Evolutionary conservation across 1,140 invertebrate genomes (phyloP), one percentile per base, ranked within the genome.

Genomic region (Neelides sp.): DNA sequence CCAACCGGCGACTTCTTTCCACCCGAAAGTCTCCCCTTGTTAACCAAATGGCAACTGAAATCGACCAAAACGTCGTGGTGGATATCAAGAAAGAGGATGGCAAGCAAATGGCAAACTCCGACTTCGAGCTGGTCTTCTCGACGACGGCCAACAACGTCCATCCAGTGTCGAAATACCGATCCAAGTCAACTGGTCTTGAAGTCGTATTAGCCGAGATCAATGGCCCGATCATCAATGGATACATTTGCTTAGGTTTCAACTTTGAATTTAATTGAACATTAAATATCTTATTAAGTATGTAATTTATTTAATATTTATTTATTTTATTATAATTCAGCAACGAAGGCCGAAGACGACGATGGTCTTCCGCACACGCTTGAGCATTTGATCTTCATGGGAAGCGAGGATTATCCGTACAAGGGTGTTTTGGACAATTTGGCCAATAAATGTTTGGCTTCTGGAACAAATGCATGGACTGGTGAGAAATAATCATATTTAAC

Each of bases 361-460:
- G 90, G 90, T 3, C 65, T 94, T 32, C 89, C 89, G 1, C 89
- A 94, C 64, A 93, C 89, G 12, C 69, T 94, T 65, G 89, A 94
- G 64, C 90, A 95, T 70, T 73, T 94, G 5, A 78, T 94, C 17
- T 94, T 94, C 68, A 70, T 94, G 63, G 90, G 90, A 1, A 90
- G 85, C 64, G 78, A 91, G 66, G 73, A 82, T 0, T 93, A 89
- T 69, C 91, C 89, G 0, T 93, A 85, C 61, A 85, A 88, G 71
- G 87, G 89, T 12, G 77, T 92, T 41, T 69, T 94, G 35, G 89
- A 94, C 68, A 69, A 91, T 22, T 65, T 91, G 36, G 87, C 89
- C 4, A 92, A 90, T 66, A 74, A 87, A 24, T 92, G 87, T 63
- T 71, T 91, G 52, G 85, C 87, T 5, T 86, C 83, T 55, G 88